These are phyloP conservation scores for Platygyra sinensis DNA, from an alignment of 64 coral and sea anemone species.

Conservation along the genomic window DNA sequence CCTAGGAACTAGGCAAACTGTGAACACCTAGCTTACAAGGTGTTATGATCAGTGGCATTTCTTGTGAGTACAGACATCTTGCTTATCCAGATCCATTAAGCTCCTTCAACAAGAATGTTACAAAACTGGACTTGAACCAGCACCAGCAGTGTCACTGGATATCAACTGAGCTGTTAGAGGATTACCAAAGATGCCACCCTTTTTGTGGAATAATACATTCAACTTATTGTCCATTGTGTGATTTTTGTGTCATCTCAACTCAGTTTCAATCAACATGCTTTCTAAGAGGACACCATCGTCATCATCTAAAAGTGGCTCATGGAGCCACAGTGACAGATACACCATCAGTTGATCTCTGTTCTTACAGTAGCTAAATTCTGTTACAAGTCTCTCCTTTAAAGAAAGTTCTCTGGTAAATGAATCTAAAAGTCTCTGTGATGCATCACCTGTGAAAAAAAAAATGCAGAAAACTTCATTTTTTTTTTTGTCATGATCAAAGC, in stretches of 20 bases:
- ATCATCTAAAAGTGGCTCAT: slow-evolving; percentile 83
- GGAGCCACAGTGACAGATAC: slow-evolving; percentile 86
- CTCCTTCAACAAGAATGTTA: too few relatives aligned
- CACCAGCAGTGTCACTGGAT: too few relatives aligned
- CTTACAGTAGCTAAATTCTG: slow-evolving; percentile 64
- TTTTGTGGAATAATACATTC: too few relatives aligned
- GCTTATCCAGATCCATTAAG: too few relatives aligned
- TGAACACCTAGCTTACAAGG: too few relatives aligned
- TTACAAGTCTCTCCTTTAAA: slow-evolving; percentile 84
- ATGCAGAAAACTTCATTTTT: too few relatives aligned
- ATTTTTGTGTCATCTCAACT: slow-evolving; percentile 40
- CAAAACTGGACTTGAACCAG: too few relatives aligned
- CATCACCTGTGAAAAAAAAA: slow-evolving; percentile 50
- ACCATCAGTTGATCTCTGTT: slow-evolving; percentile 85
- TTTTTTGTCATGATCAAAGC: too few relatives aligned
- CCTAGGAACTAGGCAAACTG: too few relatives aligned
- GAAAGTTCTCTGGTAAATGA: slow-evolving; percentile 81
- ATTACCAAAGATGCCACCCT: background rate
- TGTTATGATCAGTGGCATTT: too few relatives aligned
- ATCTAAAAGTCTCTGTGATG: slow-evolving; percentile 65
- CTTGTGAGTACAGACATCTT: too few relatives aligned
- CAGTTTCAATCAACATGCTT: slow-evolving; percentile 93
- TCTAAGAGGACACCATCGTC: slow-evolving; percentile 66
- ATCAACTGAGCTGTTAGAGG: background rate
- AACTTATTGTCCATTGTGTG: background rate